phyloP scores from a whole-genome alignment of 2,797 vertebrate species.

The Cetoscarus ocellatus region DNA sequence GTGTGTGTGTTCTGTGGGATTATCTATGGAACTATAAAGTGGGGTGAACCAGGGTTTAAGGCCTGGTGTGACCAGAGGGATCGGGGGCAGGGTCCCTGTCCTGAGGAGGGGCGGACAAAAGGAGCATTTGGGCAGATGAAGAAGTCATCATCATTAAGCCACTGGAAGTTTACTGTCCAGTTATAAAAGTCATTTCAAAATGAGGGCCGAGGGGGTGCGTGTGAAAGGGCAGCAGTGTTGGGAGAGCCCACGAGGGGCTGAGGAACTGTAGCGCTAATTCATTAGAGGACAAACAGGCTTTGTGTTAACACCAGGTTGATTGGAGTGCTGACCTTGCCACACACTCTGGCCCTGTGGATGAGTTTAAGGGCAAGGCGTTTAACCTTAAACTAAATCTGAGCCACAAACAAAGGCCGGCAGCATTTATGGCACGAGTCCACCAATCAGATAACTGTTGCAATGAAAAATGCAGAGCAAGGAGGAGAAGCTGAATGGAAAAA shows the following conservation, averaged over 20 bases:
- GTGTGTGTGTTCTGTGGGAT: constrained; percentile 83
- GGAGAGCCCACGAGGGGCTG: constrained; percentile 44
- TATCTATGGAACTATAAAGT: constrained; percentile 89
- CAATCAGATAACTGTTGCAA: constrained; percentile 31
- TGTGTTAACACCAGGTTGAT: constrained; percentile 79
- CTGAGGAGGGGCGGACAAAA: constrained; percentile 87
- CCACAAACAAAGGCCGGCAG: constrained; percentile 66
- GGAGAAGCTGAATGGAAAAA: too few relatives aligned
- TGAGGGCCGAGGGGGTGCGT: constrained; percentile 67
- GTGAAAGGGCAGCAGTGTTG: constrained; percentile 71
- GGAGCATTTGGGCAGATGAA: constrained; percentile 97
- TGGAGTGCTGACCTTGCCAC: constrained; percentile 83
- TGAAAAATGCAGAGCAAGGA: constrained; percentile 44
- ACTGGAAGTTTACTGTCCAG: constrained; percentile 89
- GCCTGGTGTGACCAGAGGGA: constrained; percentile 77
- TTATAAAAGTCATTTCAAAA: constrained; percentile 90
- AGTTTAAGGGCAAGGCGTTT: constrained; percentile 87
- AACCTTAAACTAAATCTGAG: constrained; percentile 85
- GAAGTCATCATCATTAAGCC: constrained; percentile 96
- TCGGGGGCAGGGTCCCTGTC: constrained; percentile 76
- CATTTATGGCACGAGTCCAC: constrained; percentile 42
- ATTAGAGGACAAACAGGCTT: constrained; percentile 77
- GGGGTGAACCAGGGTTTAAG: constrained; percentile 86
- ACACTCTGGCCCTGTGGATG: constrained; percentile 78
- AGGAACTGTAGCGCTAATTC: constrained; percentile 73